Base-by-base conservation (phyloP, 2,888 invertebrate species). In the Chymomyza amoena region DNA sequence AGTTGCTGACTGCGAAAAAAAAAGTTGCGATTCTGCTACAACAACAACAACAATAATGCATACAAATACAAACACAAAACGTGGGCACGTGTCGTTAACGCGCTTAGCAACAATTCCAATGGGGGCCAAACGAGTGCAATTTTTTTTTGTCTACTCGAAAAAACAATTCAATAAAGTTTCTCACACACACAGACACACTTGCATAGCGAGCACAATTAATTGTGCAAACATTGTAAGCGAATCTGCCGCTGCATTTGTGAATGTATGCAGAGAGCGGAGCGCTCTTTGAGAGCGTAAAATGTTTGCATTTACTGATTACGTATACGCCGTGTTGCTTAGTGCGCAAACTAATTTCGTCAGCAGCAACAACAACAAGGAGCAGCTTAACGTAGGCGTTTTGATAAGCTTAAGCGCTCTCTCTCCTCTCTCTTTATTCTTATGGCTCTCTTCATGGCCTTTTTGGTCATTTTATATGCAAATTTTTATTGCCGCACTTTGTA, bases 1-100 rank as follows among this genome's bases (percentile, higher is more conserved):
- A 10, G 25, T 18, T 18, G 18, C 16, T 16, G 52, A 18, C 52
- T 54, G 52, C 52, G 39, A 54, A 18, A n/a, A 54, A 54, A 18
- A n/a, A 54, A 54, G 52, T 18, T 18, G 18, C 18, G n/a, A n/a
- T n/a, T n/a, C n/a, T 9, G 10, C 7, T 54, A 54, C 52, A 18
- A 9, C 18, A n/a, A 16, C 16, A 18, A 54, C 18, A 54, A 15
- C 9, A 4, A 54, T n/a, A 25, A 25, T 25, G 25, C 3, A 25
- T 9, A 18, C 20, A 57, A 25, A 64, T 52, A 52, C 61, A 65
- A 61, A n/a, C 18, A 45, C 15, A 67, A 78, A 80, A 80, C 84
- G 79, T 81, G 84, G 72, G 75, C 84, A 86, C 86, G 84, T 86
- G 82, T 76, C 77, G 72, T 32, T 62, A 64, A 54, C 57, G 61